Conservation (phyloP, 2,888 invertebrate species). For the Tetanocera ferruginea region DNA sequence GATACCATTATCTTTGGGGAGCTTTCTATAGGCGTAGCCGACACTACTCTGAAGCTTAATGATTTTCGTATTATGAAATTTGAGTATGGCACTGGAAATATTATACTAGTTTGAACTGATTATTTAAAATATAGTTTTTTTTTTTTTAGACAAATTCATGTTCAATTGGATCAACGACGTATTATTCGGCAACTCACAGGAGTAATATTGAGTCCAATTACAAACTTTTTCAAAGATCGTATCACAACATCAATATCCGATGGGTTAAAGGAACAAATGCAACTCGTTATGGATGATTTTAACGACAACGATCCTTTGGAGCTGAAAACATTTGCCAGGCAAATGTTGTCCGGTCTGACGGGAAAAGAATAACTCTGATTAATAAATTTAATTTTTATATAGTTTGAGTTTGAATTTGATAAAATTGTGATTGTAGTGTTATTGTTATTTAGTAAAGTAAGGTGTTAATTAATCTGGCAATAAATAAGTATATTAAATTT, state of each 20-base stretch:
- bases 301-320: slow-evolving; percentile 66
- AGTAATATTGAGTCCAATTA: slow-evolving; percentile 67
- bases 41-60: slow-evolving; percentile 59
- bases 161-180: slow-evolving; percentile 63
- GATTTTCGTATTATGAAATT: slow-evolving; percentile 66
- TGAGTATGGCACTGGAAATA: slow-evolving; percentile 55
- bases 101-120: not conserved
- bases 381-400: not conserved
- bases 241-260: slow-evolving; percentile 68
- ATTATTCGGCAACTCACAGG: slow-evolving; percentile 64
- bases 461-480: not conserved
- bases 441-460: not conserved
- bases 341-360: slow-evolving; percentile 61
- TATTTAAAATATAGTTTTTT: not conserved
- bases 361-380: slow-evolving; percentile 37
- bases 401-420: not conserved
- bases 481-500: too few species aligned
- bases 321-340: slow-evolving; percentile 61
- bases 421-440: slow-evolving; percentile 11
- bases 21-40: slow-evolving; percentile 62
- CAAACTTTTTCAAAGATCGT: slow-evolving; percentile 65
- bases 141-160: slow-evolving; percentile 61
- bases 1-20: slow-evolving; percentile 65
- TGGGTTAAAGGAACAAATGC: slow-evolving; percentile 66
- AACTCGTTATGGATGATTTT: slow-evolving; percentile 65